phyloP scores from a whole-genome alignment of 2,113 vertebrate species.

The Monopterus albus region DNA sequence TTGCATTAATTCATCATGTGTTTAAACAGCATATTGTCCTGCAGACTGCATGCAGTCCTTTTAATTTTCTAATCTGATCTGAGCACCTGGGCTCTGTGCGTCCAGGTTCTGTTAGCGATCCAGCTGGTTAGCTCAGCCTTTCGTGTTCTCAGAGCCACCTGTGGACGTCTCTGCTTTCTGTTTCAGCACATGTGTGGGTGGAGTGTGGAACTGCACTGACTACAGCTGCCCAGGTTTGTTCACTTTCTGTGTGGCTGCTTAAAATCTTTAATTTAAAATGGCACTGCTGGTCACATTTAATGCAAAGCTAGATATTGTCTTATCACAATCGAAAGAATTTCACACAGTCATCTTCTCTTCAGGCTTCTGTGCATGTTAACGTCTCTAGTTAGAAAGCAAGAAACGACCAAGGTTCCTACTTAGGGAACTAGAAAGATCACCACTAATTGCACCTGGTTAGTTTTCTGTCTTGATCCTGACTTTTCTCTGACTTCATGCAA shows the following conservation, averaged over 20 bases:
- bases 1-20: conserved; percentile 1
- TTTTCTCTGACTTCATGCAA: too few species aligned
- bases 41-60: conserved; percentile 10
- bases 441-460: too few species aligned
- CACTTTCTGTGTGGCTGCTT: background rate
- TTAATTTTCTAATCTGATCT: conserved; percentile 60
- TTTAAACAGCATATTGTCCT: conserved; percentile 20
- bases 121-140: conserved; percentile 57
- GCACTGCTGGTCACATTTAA: background rate
- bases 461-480: too few species aligned
- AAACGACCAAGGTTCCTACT: too few species aligned
- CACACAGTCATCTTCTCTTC: too few species aligned
- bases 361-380: too few species aligned
- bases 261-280: background rate
- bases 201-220: conserved; percentile 93
- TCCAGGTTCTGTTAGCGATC: conserved; percentile 55
- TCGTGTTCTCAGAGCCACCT: conserved; percentile 52
- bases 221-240: conserved; percentile 89
- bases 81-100: conserved; percentile 45
- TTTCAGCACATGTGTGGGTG: conserved; percentile 90
- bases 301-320: too few species aligned
- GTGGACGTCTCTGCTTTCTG: conserved; percentile 63
- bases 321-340: too few species aligned
- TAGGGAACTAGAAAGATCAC: too few species aligned
- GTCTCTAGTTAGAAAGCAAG: too few species aligned